phyloP scores from a whole-genome alignment of 2,888 invertebrate genomes.

The Gisinianus flammeolus region DNA sequence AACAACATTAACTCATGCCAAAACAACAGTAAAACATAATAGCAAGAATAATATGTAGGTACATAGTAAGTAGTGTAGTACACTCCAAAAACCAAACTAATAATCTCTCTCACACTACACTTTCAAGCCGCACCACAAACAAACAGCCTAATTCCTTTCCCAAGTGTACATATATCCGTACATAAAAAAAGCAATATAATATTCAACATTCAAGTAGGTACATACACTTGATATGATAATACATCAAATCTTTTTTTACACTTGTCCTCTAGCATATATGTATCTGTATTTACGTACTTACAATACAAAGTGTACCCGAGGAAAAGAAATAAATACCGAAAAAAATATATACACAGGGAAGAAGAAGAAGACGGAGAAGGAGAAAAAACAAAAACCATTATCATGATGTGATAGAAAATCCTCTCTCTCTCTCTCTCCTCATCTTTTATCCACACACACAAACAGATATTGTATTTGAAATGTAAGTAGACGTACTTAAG shows the following conservation, averaged over 20 bases:
- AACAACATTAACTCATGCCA: slow-evolving; percentile 31
- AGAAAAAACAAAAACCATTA: slow-evolving; percentile 23
- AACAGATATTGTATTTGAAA: neutral
- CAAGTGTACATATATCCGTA: neutral
- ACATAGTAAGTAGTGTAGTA: no score
- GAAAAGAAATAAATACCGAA: slow-evolving; percentile 10
- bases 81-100: slow-evolving; percentile 10
- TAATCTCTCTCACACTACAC: neutral
- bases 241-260: no score
- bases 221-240: neutral
- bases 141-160: slow-evolving; percentile 2
- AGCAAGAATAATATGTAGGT: no score
- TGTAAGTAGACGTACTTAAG: neutral
- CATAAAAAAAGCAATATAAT: slow-evolving; percentile 15
- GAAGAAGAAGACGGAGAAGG: neutral
- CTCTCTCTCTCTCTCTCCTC: slow-evolving; percentile 8
- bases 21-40: neutral
- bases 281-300: neutral
- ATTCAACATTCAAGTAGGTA: slow-evolving; percentile 4
- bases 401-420: slow-evolving; percentile 27
- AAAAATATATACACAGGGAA: neutral
- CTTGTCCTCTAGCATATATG: no score
- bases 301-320: neutral
- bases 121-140: neutral
- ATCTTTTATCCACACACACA: slow-evolving; percentile 19